Evolutionary conservation across 2,888 invertebrate genomes (phyloP).

Genomic region (Ernsta delagoae): DNA sequence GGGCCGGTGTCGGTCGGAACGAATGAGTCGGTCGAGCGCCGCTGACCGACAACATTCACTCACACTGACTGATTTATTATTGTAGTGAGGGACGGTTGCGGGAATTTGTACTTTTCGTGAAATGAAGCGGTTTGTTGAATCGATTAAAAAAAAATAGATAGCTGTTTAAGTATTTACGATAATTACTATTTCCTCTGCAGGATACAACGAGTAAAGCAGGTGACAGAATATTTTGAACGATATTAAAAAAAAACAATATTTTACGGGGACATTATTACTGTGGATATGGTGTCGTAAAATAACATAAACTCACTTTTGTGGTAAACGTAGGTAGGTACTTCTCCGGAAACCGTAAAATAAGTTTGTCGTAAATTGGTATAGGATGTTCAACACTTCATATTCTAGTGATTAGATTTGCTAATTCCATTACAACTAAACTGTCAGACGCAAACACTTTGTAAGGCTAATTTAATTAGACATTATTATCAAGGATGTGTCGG

Average conservation of each 20-base stretch:
- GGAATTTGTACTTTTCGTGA: not conserved
- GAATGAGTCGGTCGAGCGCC: not conserved
- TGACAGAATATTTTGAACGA: no score
- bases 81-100: not conserved
- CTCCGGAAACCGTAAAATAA: not conserved
- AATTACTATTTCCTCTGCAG: not conserved
- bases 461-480: not conserved
- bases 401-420: not conserved
- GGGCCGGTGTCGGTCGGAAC: not conserved
- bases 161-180: no score
- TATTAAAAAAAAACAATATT: no score
- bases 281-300: no score
- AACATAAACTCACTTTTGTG: no score
- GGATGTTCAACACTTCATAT: not conserved
- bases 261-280: no score
- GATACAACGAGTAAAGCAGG: no score
- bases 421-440: not conserved
- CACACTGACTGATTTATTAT: slow-evolving; percentile 3
- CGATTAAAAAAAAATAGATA: not conserved
- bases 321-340: no score
- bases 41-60: slow-evolving; percentile 6
- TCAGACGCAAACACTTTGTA: not conserved
- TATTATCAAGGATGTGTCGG: not conserved
- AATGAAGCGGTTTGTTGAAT: not conserved
- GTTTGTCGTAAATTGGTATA: not conserved